Percentiles rank a stretch among this genome's conserved stretches.
Conservation (phyloP, 2,113 vertebrate genomes). For the Oncorhynchus nerka region DNA sequence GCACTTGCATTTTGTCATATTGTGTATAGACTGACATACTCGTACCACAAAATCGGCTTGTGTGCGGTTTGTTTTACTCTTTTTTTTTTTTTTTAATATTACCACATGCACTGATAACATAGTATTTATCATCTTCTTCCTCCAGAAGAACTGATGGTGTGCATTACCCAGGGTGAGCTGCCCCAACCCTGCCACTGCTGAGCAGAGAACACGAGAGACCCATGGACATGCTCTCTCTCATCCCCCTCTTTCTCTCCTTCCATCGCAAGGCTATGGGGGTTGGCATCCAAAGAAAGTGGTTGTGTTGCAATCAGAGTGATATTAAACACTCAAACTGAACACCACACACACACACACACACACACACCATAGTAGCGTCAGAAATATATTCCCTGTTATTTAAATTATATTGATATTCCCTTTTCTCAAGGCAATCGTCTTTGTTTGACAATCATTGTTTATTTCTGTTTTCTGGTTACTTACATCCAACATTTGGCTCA, state of each 20-base stretch:
- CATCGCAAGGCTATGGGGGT: slow-evolving; percentile 31
- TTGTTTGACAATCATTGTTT: slow-evolving; percentile 69
- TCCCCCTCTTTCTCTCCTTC: background rate
- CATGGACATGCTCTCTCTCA: background rate
- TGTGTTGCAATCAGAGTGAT: slow-evolving; percentile 41
- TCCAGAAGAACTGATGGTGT: slow-evolving; percentile 79
- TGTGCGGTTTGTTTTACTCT: background rate
- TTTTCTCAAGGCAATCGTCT: slow-evolving; percentile 66
- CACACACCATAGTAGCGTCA: slow-evolving; percentile 59
- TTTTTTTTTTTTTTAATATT: background rate
- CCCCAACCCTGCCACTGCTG: slow-evolving; percentile 74
- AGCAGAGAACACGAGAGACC: slow-evolving; percentile 50
- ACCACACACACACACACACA: background rate
- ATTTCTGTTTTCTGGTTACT: slow-evolving; percentile 28
- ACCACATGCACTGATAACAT: background rate
- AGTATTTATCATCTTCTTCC: background rate
- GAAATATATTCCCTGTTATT: slow-evolving; percentile 48
- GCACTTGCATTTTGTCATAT: background rate
- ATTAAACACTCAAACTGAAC: slow-evolving; percentile 16
- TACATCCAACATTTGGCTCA: background rate
- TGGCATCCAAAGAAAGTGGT: slow-evolving; percentile 67
- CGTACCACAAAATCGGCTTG: slow-evolving; percentile 36
- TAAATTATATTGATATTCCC: slow-evolving; percentile 56
- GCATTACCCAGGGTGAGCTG: slow-evolving; percentile 72
- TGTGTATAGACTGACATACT: slow-evolving; percentile 35